phyloP scores from a whole-genome alignment of 2,797 vertebrate species.

The Scyliorhinus canicula region DNA sequence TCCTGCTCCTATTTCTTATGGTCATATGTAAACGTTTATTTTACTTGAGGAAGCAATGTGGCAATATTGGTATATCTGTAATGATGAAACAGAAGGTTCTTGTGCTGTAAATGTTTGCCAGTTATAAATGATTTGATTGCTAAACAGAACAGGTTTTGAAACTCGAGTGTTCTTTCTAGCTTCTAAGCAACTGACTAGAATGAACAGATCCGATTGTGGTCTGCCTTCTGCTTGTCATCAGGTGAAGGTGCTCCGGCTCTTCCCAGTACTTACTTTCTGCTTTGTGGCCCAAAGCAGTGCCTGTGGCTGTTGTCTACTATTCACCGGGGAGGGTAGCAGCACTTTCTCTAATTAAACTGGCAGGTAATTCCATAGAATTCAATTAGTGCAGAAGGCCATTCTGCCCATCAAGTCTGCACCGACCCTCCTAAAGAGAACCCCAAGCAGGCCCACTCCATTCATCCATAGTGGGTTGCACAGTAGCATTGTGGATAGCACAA shows the following conservation, averaged over 20 bases:
- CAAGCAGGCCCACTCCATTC: no score
- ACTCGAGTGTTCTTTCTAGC: not conserved
- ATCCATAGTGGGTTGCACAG: no score
- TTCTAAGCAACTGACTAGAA: not conserved
- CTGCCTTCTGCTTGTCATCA: not conserved
- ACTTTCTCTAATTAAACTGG: not conserved
- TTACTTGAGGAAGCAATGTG: not conserved
- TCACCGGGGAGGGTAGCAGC: not conserved
- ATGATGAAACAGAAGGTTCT: not conserved
- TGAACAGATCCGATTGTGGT: not conserved
- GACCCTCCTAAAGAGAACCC: no score
- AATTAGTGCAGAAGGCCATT: no score
- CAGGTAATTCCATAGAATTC: no score
- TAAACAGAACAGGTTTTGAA: not conserved
- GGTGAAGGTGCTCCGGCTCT: not conserved
- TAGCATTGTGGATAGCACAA: no score
- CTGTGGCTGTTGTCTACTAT: not conserved
- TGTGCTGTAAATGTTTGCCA: not conserved
- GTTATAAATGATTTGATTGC: not conserved
- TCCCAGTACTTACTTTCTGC: not conserved
- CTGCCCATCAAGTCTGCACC: no score
- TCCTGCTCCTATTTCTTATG: no score
- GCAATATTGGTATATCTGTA: not conserved
- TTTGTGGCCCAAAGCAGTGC: not conserved
- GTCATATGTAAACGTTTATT: not conserved